These are phyloP conservation scores for Leptinotarsa peninsularis DNA, from an alignment of 2,888 invertebrate genomes.

Conservation along the genomic window DNA sequence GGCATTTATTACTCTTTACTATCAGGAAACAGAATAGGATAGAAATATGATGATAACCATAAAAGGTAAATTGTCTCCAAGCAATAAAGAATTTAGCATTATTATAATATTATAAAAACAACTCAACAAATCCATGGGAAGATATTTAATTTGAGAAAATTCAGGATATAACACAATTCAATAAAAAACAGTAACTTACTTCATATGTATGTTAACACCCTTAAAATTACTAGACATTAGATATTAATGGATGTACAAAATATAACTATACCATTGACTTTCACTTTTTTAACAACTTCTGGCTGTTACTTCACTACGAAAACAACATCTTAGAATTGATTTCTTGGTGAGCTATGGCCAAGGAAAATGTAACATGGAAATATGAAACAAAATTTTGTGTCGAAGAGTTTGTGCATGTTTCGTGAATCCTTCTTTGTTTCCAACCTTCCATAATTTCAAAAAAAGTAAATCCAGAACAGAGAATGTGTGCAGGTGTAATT, in stretches of 20 bases:
- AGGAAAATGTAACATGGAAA: constrained; percentile 6
- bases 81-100: too few relatives aligned
- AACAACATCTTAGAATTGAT: constrained; percentile 1
- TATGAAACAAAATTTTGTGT: background rate
- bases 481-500: too few relatives aligned
- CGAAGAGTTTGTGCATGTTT: too few relatives aligned
- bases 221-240: constrained; percentile 54
- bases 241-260: constrained; percentile 57
- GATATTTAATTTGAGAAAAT: constrained; percentile 43
- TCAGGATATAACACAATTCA: constrained; percentile 47
- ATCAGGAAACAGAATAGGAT: too few relatives aligned
- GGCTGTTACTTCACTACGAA: constrained; percentile 54
- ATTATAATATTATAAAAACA: background rate
- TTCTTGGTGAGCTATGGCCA: background rate
- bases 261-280: constrained; percentile 57
- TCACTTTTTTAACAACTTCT: constrained; percentile 54
- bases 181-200: constrained; percentile 56
- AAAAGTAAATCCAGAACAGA: too few relatives aligned
- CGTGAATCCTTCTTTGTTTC: too few relatives aligned
- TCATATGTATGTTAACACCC: constrained; percentile 52
- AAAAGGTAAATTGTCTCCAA: too few relatives aligned
- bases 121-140: constrained; percentile 38
- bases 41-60: too few relatives aligned
- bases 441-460: too few relatives aligned
- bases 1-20: too few relatives aligned